Base-by-base conservation (phyloP, 2,888 invertebrate species). In the Epinotia brunnichana region DNA sequence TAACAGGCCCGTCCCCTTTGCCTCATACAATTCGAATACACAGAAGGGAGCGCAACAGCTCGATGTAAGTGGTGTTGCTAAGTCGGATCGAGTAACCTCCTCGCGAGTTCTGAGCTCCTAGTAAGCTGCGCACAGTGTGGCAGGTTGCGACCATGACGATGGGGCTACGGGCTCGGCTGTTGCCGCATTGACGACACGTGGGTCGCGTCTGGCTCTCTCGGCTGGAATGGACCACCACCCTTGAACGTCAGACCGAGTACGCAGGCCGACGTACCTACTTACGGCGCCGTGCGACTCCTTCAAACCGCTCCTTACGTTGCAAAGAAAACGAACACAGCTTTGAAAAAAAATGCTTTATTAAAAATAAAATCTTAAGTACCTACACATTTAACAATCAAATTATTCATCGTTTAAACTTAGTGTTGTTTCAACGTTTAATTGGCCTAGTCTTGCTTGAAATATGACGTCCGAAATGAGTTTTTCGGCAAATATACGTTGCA, bases 81-180 rank as follows among this genome's bases (percentile, higher is more conserved):
- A 7, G 72, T 64, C 62, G 29, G 57, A 39, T 72, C 73, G 70
- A 54, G 69, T 71, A 73, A 81, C 64, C 83, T 88, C 83, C 76
- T 81, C n/a, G 64, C 4, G 4, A 11, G 9, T 81, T 85, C 82
- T 92, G 87, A 61, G 75, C 75, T 81, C 91, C 91, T 92, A 85
- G 91, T 92, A 90, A 77, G 81, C 83, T 88, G 91, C 91, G 91
- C 90, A 90, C 85, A 86, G 80, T 84, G 87, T 82, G 87, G 87
- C 87, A 84, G 85, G 87, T 87, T 87, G 86, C 84, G 87, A 84
- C 85, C 85, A 85, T 82, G 78, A 74, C 80, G 80, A 76, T 61
- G 74, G 74, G 75, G 76, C 77, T 74, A 66, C 77, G 77, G 76
- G 79, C 77, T 77, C 79, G 78, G 77, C 79, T 77, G 79, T 77